Conservation (phyloP, 2,888 invertebrate genomes). For the Hydrotaea cyrtoneurina region DNA sequence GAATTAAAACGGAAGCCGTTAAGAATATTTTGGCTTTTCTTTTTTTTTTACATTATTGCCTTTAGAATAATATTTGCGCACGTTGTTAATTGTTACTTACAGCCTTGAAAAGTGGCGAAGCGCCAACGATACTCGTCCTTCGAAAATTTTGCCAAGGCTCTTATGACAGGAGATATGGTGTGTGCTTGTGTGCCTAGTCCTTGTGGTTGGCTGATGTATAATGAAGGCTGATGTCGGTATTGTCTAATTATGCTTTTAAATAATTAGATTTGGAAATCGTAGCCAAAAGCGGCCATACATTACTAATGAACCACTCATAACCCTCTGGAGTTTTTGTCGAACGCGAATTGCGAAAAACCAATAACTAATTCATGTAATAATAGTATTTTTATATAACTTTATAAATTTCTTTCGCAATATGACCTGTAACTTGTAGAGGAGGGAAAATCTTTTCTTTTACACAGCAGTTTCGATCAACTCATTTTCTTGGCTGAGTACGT, state of each 20-base stretch:
- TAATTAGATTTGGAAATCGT: not conserved
- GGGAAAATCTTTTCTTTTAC: too few species aligned
- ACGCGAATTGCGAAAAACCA: too few species aligned
- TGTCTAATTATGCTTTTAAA: conserved; percentile 1
- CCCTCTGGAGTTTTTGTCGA: too few species aligned
- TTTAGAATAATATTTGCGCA: not conserved
- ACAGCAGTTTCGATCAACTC: too few species aligned
- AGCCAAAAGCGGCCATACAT: too few species aligned
- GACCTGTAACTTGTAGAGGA: too few species aligned
- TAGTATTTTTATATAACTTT: too few species aligned
- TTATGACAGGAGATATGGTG: not conserved
- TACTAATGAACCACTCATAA: too few species aligned
- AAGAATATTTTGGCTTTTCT: conserved; percentile 1
- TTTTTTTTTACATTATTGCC: not conserved
- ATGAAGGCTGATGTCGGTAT: not conserved
- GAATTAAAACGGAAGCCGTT: conserved; percentile 7
- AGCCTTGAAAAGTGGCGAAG: conserved; percentile 6
- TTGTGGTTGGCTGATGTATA: not conserved
- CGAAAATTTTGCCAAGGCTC: not conserved
- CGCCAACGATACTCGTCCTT: not conserved
- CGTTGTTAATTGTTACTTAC: not conserved
- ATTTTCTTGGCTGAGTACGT: too few species aligned
- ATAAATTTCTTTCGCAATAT: too few species aligned
- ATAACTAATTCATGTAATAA: too few species aligned
- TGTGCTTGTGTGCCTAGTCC: too few species aligned